Percentiles rank a stretch among this genome's conserved stretches.
These are phyloP conservation scores for Harpalus rufipes DNA, from an alignment of 2,888 invertebrate genomes.

Conservation along the genomic window DNA sequence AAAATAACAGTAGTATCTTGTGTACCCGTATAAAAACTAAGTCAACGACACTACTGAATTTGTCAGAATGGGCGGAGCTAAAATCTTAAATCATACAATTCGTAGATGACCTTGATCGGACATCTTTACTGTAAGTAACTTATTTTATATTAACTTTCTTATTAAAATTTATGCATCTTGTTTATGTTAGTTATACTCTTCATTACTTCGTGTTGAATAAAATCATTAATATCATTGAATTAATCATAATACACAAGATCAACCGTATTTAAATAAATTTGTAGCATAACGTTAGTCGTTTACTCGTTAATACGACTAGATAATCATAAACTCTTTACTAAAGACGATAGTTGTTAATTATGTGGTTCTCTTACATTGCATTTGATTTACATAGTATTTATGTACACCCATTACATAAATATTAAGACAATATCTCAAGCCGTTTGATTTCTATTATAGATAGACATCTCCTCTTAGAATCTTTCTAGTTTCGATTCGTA, in stretches of 20 bases:
- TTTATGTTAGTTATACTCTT: no score
- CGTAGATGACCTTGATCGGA: no score
- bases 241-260: not conserved
- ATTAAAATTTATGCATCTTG: no score
- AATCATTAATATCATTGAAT: not conserved
- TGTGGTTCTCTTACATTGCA: conserved; percentile 35
- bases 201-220: not conserved
- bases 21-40: no score
- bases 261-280: conserved; percentile 29
- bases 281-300: conserved; percentile 10
- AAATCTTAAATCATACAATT: no score
- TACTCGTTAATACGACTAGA: no score
- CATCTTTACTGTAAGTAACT: no score
- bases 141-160: no score
- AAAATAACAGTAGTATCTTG: no score
- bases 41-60: no score
- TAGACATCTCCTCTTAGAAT: conserved; percentile 25
- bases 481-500: conserved; percentile 20
- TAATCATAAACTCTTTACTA: conserved; percentile 5
- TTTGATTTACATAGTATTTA: conserved; percentile 57
- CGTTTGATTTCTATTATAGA: conserved; percentile 51
- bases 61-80: no score
- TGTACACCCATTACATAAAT: conserved; percentile 56
- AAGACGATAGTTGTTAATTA: conserved; percentile 46
- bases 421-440: conserved; percentile 45